Base-by-base conservation (phyloP, 2,797 vertebrate genomes). In the Xenentodon cancila region DNA sequence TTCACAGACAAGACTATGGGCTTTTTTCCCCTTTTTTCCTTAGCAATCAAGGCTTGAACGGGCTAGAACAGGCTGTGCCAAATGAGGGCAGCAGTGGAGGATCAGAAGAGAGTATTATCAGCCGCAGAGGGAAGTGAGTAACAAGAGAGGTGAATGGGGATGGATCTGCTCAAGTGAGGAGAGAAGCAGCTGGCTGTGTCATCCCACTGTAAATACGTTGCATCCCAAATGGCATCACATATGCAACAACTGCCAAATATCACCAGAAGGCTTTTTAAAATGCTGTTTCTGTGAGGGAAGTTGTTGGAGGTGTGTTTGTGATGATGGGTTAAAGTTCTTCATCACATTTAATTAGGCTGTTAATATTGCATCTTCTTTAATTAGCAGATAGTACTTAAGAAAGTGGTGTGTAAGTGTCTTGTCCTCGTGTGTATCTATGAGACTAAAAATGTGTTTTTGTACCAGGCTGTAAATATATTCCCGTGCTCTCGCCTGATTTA, bases 91-190 rank as follows among this genome's bases (percentile, higher is more conserved):
- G 78, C 37, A 48, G 64, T 77, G 30, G 68, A 75, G 74, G 63
- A 59, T 74, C 62, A 73, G 68, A 66, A 73, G 79, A 62, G 61
- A 34, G 44, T 60, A 53, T 75, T 74, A 82, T 82, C 73, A 80
- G 49, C 67, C 59, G 71, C 73, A 42, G 47, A 64, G 73, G 43
- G 66, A 79, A 74, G 69, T 72, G 73, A 74, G 60, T 27, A 65
- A 53, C 53, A 32, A 46, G 55, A 70, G 64, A 68, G 51, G 32
- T 15, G 9, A 74, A 59, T 5, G 22, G 46, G 54, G 59, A 58
- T 43, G 68, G 58, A 79, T 81, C 27, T 70, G 62, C 53, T 86
- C 46, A 59, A 87, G 77, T 76, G 73, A n/a, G n/a, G 58, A 44
- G 53, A 53, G 59, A 58, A 70, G 79, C 83, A 83, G 65, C 78